Evolutionary conservation across 2,888 invertebrate genomes (phyloP), one percentile per base, ranked within the genome.

Genomic region (Mimachlamys varia): DNA sequence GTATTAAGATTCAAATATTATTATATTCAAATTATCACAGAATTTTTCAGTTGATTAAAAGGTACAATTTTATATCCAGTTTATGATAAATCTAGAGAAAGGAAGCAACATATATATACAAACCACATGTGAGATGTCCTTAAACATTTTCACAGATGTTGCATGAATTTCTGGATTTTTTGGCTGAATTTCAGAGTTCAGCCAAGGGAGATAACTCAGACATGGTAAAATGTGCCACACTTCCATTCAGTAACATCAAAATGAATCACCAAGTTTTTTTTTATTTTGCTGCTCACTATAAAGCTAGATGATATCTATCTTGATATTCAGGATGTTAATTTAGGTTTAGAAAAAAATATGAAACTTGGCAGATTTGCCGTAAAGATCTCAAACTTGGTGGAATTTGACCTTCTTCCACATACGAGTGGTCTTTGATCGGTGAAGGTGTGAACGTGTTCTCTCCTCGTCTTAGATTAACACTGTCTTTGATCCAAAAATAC

Each of bases 401-500:
- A 76, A 27, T 76, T 76, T 76, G 76, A 76, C 76, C 76, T 76
- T 33, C 76, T 12, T 12, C 76, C 33, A 33, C 7, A 33, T 33
- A 1, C 17, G 76, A 76, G 33, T 76, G 27, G 0, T 33, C 27
- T 76, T 76, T 33, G 76, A 76, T 76, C 15, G 33, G 27, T 33
- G 76, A 76, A 33, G 76, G 33, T 76, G 76, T 76, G 76, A 76
- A 33, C 33, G 33, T 27, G 33, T 27, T 76, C 76, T 76, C 33
- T 76, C 76, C 15, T 27, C 76, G 33, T 33, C 76, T 76, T 76
- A 76, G 76, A 76, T 76, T 76, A 76, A 76, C 76, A 76, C 76
- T 33, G 33, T 76, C 76, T 76, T 76, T 76, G 76, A 76, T 76
- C 76, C 76, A 76, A 76, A 76, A 33, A 76, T 76, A 76, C 76